These are phyloP conservation scores for Lapara coniferarum DNA, from an alignment of 2,888 invertebrate genomes.

Conservation along the genomic window DNA sequence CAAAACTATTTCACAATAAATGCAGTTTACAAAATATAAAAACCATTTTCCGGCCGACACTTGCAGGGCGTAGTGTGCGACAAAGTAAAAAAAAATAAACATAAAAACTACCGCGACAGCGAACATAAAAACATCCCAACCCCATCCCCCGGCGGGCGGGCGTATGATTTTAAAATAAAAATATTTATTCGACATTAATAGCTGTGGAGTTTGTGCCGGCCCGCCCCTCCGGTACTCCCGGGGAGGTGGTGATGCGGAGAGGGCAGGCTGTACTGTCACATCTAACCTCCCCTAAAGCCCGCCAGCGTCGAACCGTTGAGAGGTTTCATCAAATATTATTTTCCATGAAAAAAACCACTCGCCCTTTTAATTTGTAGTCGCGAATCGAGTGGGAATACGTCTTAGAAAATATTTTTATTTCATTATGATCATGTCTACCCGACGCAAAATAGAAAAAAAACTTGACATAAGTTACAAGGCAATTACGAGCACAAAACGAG, in stretches of 20 bases:
- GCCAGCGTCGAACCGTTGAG: conserved; percentile 18
- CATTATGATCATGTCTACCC: neutral
- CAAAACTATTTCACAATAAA: conserved; percentile 16
- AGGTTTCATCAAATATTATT: conserved; percentile 27
- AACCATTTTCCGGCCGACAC: conserved; percentile 21
- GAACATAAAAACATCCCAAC: conserved; percentile 30
- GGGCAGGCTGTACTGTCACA: conserved; percentile 8
- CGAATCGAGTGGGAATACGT: conserved; percentile 7
- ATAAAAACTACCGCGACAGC: conserved; percentile 37
- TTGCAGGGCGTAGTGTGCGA: conserved; percentile 26
- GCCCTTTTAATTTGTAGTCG: conserved; percentile 18
- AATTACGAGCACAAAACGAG: neutral
- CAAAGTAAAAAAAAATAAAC: conserved; percentile 32
- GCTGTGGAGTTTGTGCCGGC: conserved; percentile 16
- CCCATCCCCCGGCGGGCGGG: conserved; percentile 22
- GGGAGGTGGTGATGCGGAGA: neutral
- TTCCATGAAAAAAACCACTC: conserved; percentile 9
- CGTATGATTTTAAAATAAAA: conserved; percentile 48
- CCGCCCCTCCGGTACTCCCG: conserved; percentile 3
- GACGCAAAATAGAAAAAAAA: neutral
- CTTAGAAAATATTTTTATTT: conserved; percentile 15
- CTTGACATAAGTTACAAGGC: neutral
- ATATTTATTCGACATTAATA: conserved; percentile 61
- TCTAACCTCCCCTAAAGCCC: neutral
- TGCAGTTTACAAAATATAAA: conserved; percentile 25